phyloP scores from a whole-genome alignment of 2,888 invertebrate genomes.

The Lampropteryx suffumata region DNA sequence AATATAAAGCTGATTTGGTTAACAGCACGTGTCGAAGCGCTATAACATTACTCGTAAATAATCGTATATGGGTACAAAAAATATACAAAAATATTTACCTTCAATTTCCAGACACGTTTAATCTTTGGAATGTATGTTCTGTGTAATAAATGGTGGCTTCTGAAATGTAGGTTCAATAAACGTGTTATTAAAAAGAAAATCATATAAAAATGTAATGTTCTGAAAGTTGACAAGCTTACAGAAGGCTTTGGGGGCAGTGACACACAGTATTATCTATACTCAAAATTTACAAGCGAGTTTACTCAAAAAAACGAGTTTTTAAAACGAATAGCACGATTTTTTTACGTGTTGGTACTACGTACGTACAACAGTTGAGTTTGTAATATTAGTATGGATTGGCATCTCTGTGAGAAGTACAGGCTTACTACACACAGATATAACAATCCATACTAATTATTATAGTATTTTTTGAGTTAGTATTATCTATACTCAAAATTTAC shows the following conservation, averaged over 20 bases:
- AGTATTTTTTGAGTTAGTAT: too few relatives aligned
- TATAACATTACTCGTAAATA: constrained; percentile 38
- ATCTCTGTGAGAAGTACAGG: too few relatives aligned
- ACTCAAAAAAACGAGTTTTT: too few relatives aligned
- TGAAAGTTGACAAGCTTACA: background rate
- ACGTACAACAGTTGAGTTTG: too few relatives aligned
- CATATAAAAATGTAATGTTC: background rate
- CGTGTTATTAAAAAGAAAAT: background rate
- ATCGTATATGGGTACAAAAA: constrained; percentile 45
- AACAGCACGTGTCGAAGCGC: background rate
- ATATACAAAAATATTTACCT: constrained; percentile 49
- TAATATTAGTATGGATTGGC: too few relatives aligned
- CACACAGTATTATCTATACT: background rate
- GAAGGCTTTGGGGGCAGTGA: too few relatives aligned
- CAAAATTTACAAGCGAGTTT: background rate
- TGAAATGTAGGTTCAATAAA: constrained; percentile 10
- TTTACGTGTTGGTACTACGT: too few relatives aligned
- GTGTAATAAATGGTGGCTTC: constrained; percentile 22
- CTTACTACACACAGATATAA: too few relatives aligned
- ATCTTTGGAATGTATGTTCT: constrained; percentile 44
- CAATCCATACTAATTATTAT: too few relatives aligned
- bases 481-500: too few relatives aligned
- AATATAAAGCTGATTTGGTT: background rate
- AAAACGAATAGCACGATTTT: too few relatives aligned
- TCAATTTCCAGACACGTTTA: constrained; percentile 56